These are phyloP conservation scores for Cyclophora albipunctata DNA, from an alignment of 2,888 invertebrate genomes.

Conservation along the genomic window DNA sequence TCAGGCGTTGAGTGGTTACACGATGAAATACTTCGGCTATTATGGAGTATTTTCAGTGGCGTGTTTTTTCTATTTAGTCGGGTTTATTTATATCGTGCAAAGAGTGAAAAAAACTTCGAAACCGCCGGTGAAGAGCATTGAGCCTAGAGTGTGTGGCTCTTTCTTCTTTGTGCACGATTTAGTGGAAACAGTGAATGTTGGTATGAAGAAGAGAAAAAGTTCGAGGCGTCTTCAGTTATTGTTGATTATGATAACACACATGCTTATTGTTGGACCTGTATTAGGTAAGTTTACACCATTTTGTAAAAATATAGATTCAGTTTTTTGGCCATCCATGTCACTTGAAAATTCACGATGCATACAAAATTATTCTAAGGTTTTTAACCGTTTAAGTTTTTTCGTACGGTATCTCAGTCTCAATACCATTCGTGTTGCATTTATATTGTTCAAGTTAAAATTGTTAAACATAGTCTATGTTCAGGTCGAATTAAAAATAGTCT, in stretches of 20 bases:
- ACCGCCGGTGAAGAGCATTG: slow-evolving; percentile 48
- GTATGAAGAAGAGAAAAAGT: slow-evolving; percentile 49
- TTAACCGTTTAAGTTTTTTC: too few species aligned
- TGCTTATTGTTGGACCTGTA: slow-evolving; percentile 71
- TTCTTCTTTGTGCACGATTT: slow-evolving; percentile 57
- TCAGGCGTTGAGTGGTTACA: slow-evolving; percentile 71
- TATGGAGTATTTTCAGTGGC: slow-evolving; percentile 64
- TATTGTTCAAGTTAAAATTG: too few species aligned
- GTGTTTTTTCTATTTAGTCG: slow-evolving; percentile 58
- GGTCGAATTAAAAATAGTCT: too few species aligned
- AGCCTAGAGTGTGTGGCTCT: slow-evolving; percentile 38
- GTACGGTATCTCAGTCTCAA: too few species aligned
- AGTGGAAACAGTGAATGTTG: slow-evolving; percentile 65
- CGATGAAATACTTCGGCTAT: slow-evolving; percentile 65
- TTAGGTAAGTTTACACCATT: slow-evolving; percentile 45
- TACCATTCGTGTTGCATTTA: too few species aligned
- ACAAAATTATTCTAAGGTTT: too few species aligned
- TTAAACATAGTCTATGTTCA: too few species aligned
- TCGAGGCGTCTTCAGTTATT: slow-evolving; percentile 57
- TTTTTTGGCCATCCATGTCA: too few species aligned
- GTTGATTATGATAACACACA: slow-evolving; percentile 60
- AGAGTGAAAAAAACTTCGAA: slow-evolving; percentile 53
- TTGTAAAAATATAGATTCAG: too few species aligned
- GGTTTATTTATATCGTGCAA: slow-evolving; percentile 60
- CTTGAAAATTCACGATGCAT: too few species aligned